Percentiles rank a stretch among this genome's conserved stretches.
phyloP scores from a whole-genome alignment of 2,888 invertebrate genomes.

The Drosophila trichaetosa region DNA sequence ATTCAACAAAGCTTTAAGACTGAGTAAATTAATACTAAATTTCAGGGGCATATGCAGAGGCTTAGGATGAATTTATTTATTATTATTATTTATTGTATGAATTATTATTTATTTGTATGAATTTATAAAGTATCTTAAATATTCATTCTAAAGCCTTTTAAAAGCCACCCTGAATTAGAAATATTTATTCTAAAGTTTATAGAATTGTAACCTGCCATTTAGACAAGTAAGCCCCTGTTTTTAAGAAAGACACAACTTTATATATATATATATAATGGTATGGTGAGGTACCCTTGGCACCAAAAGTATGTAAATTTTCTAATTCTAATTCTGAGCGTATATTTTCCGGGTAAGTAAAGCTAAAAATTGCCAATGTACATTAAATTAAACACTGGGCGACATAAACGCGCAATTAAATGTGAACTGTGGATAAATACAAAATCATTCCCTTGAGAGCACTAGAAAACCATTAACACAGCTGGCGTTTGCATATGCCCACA shows the following conservation, averaged over 20 bases:
- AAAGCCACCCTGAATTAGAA: too few relatives aligned
- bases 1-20: slow-evolving; percentile 7
- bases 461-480: slow-evolving; percentile 17
- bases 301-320: not conserved
- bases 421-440: slow-evolving; percentile 24
- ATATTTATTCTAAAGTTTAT: too few relatives aligned
- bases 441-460: slow-evolving; percentile 27
- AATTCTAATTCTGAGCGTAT: not conserved
- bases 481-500: slow-evolving; percentile 16
- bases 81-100: not conserved
- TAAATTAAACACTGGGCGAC: slow-evolving; percentile 35
- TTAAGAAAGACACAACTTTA: not conserved
- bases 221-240: too few relatives aligned
- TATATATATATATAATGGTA: too few relatives aligned
- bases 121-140: not conserved
- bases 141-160: too few relatives aligned
- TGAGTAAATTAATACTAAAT: not conserved
- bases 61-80: not conserved
- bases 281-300: too few relatives aligned
- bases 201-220: too few relatives aligned
- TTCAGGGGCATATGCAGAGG: not conserved
- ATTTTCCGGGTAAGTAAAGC: not conserved
- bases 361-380: slow-evolving; percentile 1
- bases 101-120: not conserved
- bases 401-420: slow-evolving; percentile 43